phyloP scores from a whole-genome alignment of 2,113 vertebrate genomes.

The Lucifuga dentata region DNA sequence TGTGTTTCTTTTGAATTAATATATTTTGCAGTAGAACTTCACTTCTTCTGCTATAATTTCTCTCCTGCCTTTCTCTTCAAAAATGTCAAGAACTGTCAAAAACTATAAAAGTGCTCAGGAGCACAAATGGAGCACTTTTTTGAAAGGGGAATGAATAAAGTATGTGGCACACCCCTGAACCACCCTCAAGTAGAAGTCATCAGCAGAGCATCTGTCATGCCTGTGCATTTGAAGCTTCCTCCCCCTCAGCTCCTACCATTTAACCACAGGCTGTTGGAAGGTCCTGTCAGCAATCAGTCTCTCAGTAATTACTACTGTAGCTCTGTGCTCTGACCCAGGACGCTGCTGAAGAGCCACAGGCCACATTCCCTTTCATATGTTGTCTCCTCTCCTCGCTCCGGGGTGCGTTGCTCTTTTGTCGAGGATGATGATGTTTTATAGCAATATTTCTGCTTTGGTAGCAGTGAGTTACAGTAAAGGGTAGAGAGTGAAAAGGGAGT shows the following conservation, averaged over 20 bases:
- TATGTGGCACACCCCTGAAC: slow-evolving; percentile 48
- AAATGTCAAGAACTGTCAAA: slow-evolving; percentile 22
- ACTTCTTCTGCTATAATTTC: neutral
- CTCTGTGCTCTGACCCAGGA: slow-evolving; percentile 58
- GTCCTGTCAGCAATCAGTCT: slow-evolving; percentile 73
- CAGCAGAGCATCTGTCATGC: slow-evolving; percentile 66
- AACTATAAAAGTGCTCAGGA: no score
- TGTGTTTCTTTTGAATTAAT: slow-evolving; percentile 21
- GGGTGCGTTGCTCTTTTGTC: slow-evolving; percentile 31
- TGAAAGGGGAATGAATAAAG: slow-evolving; percentile 41
- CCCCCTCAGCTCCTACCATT: slow-evolving; percentile 65
- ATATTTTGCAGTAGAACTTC: slow-evolving; percentile 19
- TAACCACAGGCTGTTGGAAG: slow-evolving; percentile 76
- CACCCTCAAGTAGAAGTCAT: slow-evolving; percentile 57
- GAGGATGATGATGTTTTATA: slow-evolving; percentile 30
- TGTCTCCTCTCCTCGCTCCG: slow-evolving; percentile 41
- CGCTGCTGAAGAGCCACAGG: slow-evolving; percentile 55
- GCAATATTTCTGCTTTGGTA: neutral
- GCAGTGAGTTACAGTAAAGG: slow-evolving; percentile 39
- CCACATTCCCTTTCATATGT: slow-evolving; percentile 63
- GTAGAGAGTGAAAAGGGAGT: slow-evolving; percentile 23
- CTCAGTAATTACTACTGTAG: slow-evolving; percentile 73
- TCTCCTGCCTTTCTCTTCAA: no score
- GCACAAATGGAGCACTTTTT: neutral
- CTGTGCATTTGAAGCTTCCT: slow-evolving; percentile 61